These are phyloP conservation scores for Leguminivora glycinivorella DNA, from an alignment of 1,140 invertebrate species.

Conservation along the genomic window DNA sequence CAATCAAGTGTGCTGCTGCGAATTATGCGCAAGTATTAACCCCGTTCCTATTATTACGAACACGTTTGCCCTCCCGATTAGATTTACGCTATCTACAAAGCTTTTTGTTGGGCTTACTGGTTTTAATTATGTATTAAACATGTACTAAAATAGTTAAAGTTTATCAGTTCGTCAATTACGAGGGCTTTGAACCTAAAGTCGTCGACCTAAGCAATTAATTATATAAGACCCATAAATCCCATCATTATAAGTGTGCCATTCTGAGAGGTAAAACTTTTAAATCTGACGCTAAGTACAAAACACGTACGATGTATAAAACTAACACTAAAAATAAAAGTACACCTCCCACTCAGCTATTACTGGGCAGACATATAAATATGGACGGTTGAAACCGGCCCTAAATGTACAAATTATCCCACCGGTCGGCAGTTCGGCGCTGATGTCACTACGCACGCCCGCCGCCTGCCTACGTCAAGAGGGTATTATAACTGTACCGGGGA, in stretches of 20 bases:
- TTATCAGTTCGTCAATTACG: no score
- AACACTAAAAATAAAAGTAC: no score
- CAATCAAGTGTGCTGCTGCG: conserved; percentile 29
- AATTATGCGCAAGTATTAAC: conserved; percentile 23
- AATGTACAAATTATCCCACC: not conserved
- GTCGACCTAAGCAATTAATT: no score
- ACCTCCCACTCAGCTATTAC: not conserved
- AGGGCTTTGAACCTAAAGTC: no score
- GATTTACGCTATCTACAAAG: not conserved
- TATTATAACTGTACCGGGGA: conserved; percentile 57
- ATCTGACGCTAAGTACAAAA: no score
- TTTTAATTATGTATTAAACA: not conserved
- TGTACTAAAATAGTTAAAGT: no score
- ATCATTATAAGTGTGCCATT: no score
- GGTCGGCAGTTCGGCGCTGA: conserved; percentile 36
- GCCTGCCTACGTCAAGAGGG: conserved; percentile 45
- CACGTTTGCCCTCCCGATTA: not conserved
- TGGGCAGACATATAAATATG: not conserved
- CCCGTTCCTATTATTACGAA: not conserved
- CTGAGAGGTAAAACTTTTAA: no score
- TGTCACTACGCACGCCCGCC: not conserved
- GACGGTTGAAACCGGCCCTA: not conserved
- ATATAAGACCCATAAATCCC: no score
- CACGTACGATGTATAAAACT: no score
- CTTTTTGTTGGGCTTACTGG: not conserved